Base-by-base conservation (phyloP, 1,140 invertebrate species). In the Holcopasites calliopsidis region DNA sequence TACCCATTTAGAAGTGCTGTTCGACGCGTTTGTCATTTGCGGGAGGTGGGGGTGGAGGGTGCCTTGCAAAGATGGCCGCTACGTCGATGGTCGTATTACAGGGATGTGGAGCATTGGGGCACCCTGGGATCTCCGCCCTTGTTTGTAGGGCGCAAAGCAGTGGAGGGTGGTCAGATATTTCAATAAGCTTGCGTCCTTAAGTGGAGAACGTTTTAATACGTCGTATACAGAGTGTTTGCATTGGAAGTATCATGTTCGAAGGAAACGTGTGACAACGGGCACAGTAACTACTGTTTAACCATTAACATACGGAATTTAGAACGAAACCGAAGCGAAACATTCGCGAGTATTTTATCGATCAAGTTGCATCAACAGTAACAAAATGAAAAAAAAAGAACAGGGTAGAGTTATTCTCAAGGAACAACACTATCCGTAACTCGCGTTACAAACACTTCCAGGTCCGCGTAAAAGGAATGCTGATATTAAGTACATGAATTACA, bases 61-160 rank as follows among this genome's bases (percentile, higher is more conserved):
- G 66, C 44, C 44, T 42, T 33, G 50, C 38, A 76, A 82, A 82
- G 58, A 81, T 83, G 73, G 76, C 60, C 50, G 75, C 44, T 38
- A 50, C 26, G 40, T 28, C 50, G 18, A 44, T 70, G 52, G 13
- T 31, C 79, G 60, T 42, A 21, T 26, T 4, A 26, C 16, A 60
- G 38, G 80, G 58, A 82, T 80, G 64, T 77, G 74, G 70, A 80
- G 62, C 60, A 77, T 77, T 54, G 42, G 70, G 44, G 61, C 55
- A 62, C 10, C 21, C 21, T 44, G 55, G 35, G 16, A 68, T 70
- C 35, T 33, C 6, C 47, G 66, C 50, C 23, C 50, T 8, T 55
- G 44, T 68, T 69, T 31, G 60, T 55, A 21, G 42, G 35, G 42
- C 21, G 49, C 18, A 35, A 49, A 60, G 18, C 44, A 28, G 11